Evolutionary conservation across 2,113 vertebrate species (phyloP).

Genomic region (Orycteropus afer): DNA sequence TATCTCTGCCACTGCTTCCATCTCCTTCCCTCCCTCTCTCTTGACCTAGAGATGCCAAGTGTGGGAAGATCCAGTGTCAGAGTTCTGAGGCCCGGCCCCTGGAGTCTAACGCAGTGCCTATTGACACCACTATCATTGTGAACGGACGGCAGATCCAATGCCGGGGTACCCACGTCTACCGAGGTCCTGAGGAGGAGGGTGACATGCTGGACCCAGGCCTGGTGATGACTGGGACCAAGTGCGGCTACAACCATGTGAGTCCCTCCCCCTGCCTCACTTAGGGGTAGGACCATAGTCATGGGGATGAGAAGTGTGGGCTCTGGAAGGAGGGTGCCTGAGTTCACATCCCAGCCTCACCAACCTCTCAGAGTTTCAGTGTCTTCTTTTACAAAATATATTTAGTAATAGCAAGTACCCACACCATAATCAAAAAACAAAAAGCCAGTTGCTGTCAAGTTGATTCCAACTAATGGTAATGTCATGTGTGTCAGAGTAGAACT

Average conservation of each 20-base stretch:
- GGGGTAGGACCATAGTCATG: neutral
- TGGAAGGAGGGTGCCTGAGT: neutral
- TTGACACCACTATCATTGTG: constrained; percentile 90
- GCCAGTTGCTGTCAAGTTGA: neutral
- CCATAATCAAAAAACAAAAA: neutral
- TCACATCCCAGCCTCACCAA: neutral
- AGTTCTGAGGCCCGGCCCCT: constrained; percentile 90
- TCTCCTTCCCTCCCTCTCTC: constrained; percentile 50
- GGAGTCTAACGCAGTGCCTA: constrained; percentile 92
- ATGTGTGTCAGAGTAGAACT: neutral
- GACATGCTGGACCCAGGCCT: constrained; percentile 97
- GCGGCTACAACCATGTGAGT: constrained; percentile 92
- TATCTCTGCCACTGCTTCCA: neutral
- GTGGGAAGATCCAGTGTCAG: constrained; percentile 98
- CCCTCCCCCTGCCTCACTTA: neutral
- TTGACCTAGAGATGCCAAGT: constrained; percentile 91
- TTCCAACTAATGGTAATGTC: neutral
- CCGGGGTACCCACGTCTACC: constrained; percentile 95
- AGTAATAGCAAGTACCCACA: neutral
- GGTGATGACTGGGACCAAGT: constrained; percentile 97
- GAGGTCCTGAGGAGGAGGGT: constrained; percentile 86
- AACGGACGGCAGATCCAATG: constrained; percentile 87
- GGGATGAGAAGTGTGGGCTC: neutral
- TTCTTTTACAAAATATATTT: fast-evolving
- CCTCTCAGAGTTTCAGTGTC: neutral